A percentile compares a stretch with the other conserved stretches of the same genome.
phyloP scores from a whole-genome alignment of 2,113 vertebrate species.

The Notiomystis cincta region DNA sequence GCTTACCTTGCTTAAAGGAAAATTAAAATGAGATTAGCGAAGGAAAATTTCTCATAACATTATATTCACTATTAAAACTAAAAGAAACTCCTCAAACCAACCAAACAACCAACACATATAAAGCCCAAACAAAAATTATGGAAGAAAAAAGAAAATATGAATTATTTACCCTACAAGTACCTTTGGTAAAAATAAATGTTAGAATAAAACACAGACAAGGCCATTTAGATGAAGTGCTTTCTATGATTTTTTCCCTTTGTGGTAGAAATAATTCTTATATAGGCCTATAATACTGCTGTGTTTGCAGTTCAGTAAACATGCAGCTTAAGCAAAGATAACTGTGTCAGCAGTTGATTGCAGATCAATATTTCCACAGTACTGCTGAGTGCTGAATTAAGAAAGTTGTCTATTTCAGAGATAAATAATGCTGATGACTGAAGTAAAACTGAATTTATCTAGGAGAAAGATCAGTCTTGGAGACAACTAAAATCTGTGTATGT shows the following conservation, averaged over 20 bases:
- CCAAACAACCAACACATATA: background rate
- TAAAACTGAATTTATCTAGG: constrained; percentile 22
- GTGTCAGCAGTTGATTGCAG: constrained; percentile 71
- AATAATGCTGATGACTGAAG: constrained; percentile 38
- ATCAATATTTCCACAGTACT: constrained; percentile 70
- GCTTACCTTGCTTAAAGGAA: background rate
- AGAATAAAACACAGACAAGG: constrained; percentile 10
- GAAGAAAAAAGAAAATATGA: background rate
- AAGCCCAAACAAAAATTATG: background rate
- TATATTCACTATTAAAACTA: background rate
- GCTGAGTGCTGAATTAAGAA: constrained; percentile 68
- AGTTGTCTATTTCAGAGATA: constrained; percentile 49
- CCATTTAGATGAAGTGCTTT: constrained; percentile 45
- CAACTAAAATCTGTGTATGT: background rate
- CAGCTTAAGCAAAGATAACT: constrained; percentile 59
- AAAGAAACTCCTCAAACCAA: background rate
- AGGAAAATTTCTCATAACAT: background rate
- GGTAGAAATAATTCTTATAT: constrained; percentile 35
- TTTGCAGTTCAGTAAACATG: constrained; percentile 65
- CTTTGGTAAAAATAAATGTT: background rate
- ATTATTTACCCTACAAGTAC: background rate
- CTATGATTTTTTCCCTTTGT: background rate
- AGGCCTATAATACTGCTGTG: constrained; percentile 60
- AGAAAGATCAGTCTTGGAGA: background rate
- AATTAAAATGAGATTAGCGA: constrained; percentile 19